phyloP scores from a whole-genome alignment of 1,140 invertebrate genomes.

The Musca domestica region DNA sequence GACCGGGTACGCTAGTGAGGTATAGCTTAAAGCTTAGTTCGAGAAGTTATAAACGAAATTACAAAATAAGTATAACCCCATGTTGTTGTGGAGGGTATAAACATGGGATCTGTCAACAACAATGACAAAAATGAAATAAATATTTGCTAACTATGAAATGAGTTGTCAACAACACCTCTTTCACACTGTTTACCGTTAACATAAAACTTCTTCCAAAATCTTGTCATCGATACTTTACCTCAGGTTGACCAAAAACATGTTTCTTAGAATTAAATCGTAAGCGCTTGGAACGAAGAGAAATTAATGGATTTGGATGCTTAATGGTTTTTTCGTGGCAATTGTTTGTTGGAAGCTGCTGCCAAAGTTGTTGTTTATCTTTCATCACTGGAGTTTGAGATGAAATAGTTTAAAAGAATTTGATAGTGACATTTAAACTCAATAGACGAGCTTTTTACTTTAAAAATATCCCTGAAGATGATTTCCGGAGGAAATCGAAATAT shows the following conservation, averaged over 20 bases:
- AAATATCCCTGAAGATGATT: too few relatives aligned
- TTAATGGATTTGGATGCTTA: not conserved
- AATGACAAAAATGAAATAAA: not conserved
- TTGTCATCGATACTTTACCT: not conserved
- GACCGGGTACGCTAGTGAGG: too few relatives aligned
- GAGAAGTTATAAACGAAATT: too few relatives aligned
- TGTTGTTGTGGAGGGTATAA: too few relatives aligned
- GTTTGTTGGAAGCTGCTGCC: too few relatives aligned
- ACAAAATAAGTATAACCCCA: too few relatives aligned
- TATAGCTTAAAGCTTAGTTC: too few relatives aligned
- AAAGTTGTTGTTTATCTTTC: conserved; percentile 11
- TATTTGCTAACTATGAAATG: conserved; percentile 9
- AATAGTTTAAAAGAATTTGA: not conserved
- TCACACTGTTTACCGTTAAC: not conserved
- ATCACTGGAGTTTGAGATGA: not conserved
- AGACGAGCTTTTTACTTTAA: too few relatives aligned
- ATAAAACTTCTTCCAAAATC: not conserved
- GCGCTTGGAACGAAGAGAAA: not conserved
- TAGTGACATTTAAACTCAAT: too few relatives aligned
- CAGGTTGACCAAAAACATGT: not conserved
- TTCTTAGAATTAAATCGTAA: conserved; percentile 5
- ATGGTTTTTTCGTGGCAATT: too few relatives aligned
- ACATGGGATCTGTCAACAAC: not conserved
- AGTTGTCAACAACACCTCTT: conserved; percentile 7
- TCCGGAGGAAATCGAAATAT: too few relatives aligned